These are phyloP conservation scores for Tillus elongatus DNA, from an alignment of 2,888 invertebrate genomes.

Conservation along the genomic window DNA sequence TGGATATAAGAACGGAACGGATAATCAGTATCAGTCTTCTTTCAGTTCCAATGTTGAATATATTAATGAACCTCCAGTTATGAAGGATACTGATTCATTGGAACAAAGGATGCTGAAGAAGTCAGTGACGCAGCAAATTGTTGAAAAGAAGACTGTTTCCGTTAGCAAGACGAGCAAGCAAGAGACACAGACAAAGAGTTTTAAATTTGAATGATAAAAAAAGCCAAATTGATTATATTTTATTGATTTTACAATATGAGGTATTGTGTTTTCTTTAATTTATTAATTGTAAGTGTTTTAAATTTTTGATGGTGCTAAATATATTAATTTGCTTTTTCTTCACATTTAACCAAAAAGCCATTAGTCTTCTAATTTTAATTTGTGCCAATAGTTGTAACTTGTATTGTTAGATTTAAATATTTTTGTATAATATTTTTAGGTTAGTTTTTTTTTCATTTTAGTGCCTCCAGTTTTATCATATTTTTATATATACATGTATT, in stretches of 20 bases:
- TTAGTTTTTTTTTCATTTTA: too few relatives aligned
- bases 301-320: too few relatives aligned
- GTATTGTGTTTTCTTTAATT: neutral
- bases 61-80: slow-evolving; percentile 34
- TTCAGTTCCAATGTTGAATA: slow-evolving; percentile 35
- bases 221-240: slow-evolving; percentile 2
- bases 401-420: too few relatives aligned
- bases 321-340: too few relatives aligned
- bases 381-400: too few relatives aligned
- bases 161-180: slow-evolving; percentile 46
- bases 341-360: too few relatives aligned
- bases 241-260: slow-evolving; percentile 6
- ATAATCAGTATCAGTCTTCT: slow-evolving; percentile 30
- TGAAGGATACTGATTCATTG: slow-evolving; percentile 47
- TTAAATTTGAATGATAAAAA: slow-evolving; percentile 34
- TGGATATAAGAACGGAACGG: slow-evolving; percentile 29
- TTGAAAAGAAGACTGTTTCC: slow-evolving; percentile 59
- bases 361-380: too few relatives aligned
- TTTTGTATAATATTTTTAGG: too few relatives aligned
- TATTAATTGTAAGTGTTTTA: too few relatives aligned
- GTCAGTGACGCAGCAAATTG: slow-evolving; percentile 58
- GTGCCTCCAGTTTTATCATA: too few relatives aligned
- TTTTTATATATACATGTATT: too few relatives aligned
- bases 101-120: slow-evolving; percentile 60
- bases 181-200: slow-evolving; percentile 39